Evolutionary conservation across 2,888 invertebrate genomes (phyloP).

Genomic region (Drosophila nigricruria): DNA sequence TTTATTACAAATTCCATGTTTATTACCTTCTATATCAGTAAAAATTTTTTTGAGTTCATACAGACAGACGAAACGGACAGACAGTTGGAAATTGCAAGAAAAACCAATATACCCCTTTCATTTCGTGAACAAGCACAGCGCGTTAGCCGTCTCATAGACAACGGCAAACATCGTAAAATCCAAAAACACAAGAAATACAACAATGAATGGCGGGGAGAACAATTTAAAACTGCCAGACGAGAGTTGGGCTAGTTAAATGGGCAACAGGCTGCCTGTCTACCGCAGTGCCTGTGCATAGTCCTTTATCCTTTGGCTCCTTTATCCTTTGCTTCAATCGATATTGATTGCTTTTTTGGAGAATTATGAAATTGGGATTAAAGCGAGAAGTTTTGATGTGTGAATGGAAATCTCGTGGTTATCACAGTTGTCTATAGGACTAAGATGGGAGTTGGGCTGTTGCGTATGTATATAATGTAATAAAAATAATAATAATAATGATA

Average conservation of each 20-base stretch:
- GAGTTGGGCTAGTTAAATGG: conserved; percentile 2
- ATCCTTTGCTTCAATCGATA: conserved; percentile 16
- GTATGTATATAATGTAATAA: neutral
- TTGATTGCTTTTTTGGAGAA: conserved; percentile 34
- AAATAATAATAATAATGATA: neutral
- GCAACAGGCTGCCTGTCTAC: conserved; percentile 29
- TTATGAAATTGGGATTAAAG: conserved; percentile 18
- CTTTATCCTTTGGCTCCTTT: conserved; percentile 18
- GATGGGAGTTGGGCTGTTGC: neutral
- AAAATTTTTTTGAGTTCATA: too few species aligned
- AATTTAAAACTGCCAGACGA: neutral
- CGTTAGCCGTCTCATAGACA: conserved; percentile 37
- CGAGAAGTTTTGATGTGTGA: neutral
- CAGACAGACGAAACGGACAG: too few species aligned
- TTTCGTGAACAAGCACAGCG: neutral
- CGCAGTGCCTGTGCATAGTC: conserved; percentile 8
- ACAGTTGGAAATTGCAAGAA: neutral
- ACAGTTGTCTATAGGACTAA: neutral
- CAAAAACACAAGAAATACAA: conserved; percentile 40
- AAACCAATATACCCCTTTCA: neutral
- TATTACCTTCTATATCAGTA: neutral
- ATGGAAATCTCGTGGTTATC: neutral
- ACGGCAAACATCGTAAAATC: conserved; percentile 57
- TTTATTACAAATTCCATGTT: neutral
- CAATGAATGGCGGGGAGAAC: conserved; percentile 42